Evolutionary conservation across 2,888 invertebrate species (phyloP), one percentile per base, ranked within the genome.

Genomic region (Acronicta leporina): DNA sequence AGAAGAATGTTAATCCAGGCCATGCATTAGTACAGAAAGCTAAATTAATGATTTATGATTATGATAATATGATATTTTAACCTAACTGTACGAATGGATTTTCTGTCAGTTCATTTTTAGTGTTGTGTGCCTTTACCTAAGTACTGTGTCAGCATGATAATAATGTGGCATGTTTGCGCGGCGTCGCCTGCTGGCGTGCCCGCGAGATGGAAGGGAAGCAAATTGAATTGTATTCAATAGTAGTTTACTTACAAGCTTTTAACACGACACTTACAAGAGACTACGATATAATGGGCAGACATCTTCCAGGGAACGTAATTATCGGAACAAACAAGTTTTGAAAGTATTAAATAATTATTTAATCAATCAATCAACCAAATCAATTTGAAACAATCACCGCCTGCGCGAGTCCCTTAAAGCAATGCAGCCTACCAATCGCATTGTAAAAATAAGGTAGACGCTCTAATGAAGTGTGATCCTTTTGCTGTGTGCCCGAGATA

Each of bases 151-250:
- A 25, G 15, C 51, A 45, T 60, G 48, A 44, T 44, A 40, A 53
- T 53, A 62, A 41, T 54, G 49, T 27, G 30, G 14, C 43, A 46
- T 15, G 15, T 20, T 30, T 27, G 16, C 16, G 11, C 13, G 14
- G 11, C 10, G 9, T 8, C 30, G 33, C 8, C 16, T 5, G 33
- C 25, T 16, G 44, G n/a, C 9, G n/a, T 5, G n/a, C 15, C 13
- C 33, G 40, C 38, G 47, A 25, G 25, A 51, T 47, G 41, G 41
- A 64, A 54, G 16, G 16, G 48, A n/a, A 2, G 4, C 20, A 63
- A 48, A 48, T 40, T 53, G 40, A 48, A 53, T 63, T 40, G 33
- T 14, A 40, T 51, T 46, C 27, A 62, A 20, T 41, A 20, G 48
- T 40, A 40, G n/a, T n/a, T n/a, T n/a, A n/a, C n/a, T n/a, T n/a